Conservation (phyloP, 1,140 invertebrate genomes). For the Atta texana region DNA sequence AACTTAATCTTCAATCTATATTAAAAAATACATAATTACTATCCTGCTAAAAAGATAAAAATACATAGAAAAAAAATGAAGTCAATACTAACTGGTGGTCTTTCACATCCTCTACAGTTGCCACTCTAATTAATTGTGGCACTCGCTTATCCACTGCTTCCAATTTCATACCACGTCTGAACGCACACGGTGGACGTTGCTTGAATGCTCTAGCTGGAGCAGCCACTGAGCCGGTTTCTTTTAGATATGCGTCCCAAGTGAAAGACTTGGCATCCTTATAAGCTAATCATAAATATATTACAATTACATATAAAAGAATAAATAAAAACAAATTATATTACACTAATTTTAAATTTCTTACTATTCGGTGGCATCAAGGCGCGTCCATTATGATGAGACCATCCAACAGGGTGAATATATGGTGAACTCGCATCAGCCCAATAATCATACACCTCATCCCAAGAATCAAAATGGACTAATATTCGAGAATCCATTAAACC, state of each 20-base stretch:
- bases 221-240: constrained; percentile 90
- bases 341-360: constrained; percentile 82
- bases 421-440: constrained; percentile 96
- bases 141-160: constrained; percentile 96
- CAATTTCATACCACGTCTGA: constrained; percentile 95
- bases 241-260: constrained; percentile 94
- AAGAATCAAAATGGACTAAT: constrained; percentile 97
- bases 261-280: constrained; percentile 91
- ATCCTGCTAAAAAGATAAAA: neutral
- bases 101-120: constrained; percentile 92
- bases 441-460: constrained; percentile 97
- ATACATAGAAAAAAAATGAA: neutral
- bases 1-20: constrained; percentile 93
- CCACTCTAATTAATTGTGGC: constrained; percentile 93
- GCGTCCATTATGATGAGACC: constrained; percentile 94
- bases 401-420: constrained; percentile 97
- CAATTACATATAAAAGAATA: constrained; percentile 96
- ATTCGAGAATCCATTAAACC: constrained; percentile 94
- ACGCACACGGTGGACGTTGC: constrained; percentile 92
- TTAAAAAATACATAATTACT: constrained; percentile 25
- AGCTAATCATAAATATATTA: constrained; percentile 86
- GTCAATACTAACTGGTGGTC: constrained; percentile 87
- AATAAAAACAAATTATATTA: constrained; percentile 88
- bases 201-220: constrained; percentile 95
- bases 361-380: constrained; percentile 95